Base-by-base conservation (phyloP, 2,888 invertebrate species). In the Aromia moschata region DNA sequence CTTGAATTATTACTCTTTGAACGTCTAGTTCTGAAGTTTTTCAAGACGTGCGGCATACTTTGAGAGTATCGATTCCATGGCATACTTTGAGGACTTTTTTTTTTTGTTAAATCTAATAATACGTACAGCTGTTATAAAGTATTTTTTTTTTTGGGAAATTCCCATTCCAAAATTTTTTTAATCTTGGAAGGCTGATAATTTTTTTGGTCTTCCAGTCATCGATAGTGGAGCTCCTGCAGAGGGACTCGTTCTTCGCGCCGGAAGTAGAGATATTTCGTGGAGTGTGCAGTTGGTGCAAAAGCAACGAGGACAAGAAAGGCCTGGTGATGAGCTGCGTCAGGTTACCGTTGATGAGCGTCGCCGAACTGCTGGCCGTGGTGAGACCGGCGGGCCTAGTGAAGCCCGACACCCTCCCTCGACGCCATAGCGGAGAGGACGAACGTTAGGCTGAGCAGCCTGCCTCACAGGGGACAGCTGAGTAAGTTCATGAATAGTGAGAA, bases 231-330 rank as follows among this genome's bases (percentile, higher is more conserved):
- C 85, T 99, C 5, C 83, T 99, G 25, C 87, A 89, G 47, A 85
- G 98, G 46, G 94, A 98, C 81, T 97, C 98, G 4, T 98, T 99
- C 83, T 98, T 93, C 83, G 97, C 96, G 0, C 90, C 92, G 0
- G 99, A 99, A 82, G 93, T 94, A 33, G 92, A 96, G 72, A 97
- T 99, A 67, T 99, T 99, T 83, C 85, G 88, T 71, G 93, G 95
- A 0, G 93, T 98, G 0, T 87, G 89, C 77, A 86, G 84, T 56
- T 98, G 98, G 98, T 90, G 92, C 70, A 88, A 87, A 68, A 87
- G 88, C 18, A 96, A 96, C 83, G 87, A 88, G 49, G 80, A 80
- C 58, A 66, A 62, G 15, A 69, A 77, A 57, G 79, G 79, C 70
- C 63, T 74, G 46, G 79, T 77, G 0, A 79, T 90, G 58, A 85